Base-by-base conservation (phyloP, 2,797 vertebrate species). In the Lycodopsis pacificus region DNA sequence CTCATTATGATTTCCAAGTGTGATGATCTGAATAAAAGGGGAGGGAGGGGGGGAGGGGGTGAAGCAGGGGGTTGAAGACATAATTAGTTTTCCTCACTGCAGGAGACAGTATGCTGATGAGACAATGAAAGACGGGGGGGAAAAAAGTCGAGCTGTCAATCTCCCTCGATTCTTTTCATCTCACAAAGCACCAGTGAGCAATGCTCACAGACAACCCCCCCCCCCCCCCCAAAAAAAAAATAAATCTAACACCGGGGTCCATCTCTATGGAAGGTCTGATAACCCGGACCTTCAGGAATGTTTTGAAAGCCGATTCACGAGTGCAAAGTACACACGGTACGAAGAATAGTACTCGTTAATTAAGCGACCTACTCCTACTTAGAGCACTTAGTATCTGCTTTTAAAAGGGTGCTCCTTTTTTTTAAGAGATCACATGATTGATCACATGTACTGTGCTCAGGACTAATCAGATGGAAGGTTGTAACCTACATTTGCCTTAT, bases 41-140 rank as follows among this genome's bases (percentile, higher is more conserved):
- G 88, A 77, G 85, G 86, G 80, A 79, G n/a, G 91, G 7, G 9
- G 25, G 61, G 2, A 15, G 62, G 81, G 84, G 91, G 78, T 78
- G 88, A 91, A 82, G 89, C 84, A 85, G 90, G 89, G 92, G 90
- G 88, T 86, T 94, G 93, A 93, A 91, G 94, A 93, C 88, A 93
- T 94, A 94, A 96, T 95, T 95, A 95, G 93, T 93, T 95, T 92
- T 90, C 91, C 88, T 94, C 94, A 91, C 92, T 91, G 90, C 92
- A 90, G 94, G 95, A 95, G 95, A 94, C 91, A 86, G 89, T 89
- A 76, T 90, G 91, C 90, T 93, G 92, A 94, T 94, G 93, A 95
- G 95, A 94, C 92, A 93, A 94, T 92, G 92, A 92, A 90, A 91
- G 86, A 90, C 13, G 4, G 49, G 66, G 27, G 30, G 48, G 68